Evolutionary conservation across 2,113 vertebrate genomes (phyloP), one percentile per base, ranked within the genome.

Genomic region (Zosterops hypoxanthus): DNA sequence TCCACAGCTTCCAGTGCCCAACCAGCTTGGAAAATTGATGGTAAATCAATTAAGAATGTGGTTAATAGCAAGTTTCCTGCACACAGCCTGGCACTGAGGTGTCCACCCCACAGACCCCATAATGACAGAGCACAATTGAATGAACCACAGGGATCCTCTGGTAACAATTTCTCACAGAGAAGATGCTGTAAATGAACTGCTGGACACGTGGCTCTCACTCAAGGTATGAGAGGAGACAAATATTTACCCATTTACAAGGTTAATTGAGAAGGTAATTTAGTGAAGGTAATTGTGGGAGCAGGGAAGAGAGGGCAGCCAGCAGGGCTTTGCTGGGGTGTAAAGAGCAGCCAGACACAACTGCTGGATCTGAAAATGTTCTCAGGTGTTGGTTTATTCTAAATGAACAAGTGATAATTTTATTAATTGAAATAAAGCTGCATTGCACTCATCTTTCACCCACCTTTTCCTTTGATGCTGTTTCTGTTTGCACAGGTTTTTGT

Each of bases 391-490:
- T 69, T 50, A 56, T 64, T 8, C 56, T 22, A 31, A 26, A 55
- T 4, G 28, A 69, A 69, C 26, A 49, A 39, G 29, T 11, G 59
- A 59, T n/a, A 22, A 15, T 69, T 44, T 14, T 3, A 42, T 34
- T n/a, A 66, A 53, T 1, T 73, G 61, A 68, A 52, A 47, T 8
- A 89, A 87, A 85, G 41, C 39, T 23, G 7, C 14, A 9, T 2
- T 60, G 47, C 36, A 34, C 29, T 46, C 64, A 14, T 63, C 22
- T 73, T 47, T 64, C 44, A 79, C 94, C 63, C 60, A 97, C 97
- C 91, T 95, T 94, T 22, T 95, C 96, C 49, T 91, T 44, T 9
- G 82, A 25, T 14, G 81, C 36, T 23, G 81, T 49, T 73, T 97
- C 97, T 57, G 77, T 42, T 52, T 90, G 95, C 16, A 70, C 36